Evolutionary conservation across 2,888 invertebrate species (phyloP), one percentile per base, ranked within the genome.

Genomic region (Oscheius sp.): DNA sequence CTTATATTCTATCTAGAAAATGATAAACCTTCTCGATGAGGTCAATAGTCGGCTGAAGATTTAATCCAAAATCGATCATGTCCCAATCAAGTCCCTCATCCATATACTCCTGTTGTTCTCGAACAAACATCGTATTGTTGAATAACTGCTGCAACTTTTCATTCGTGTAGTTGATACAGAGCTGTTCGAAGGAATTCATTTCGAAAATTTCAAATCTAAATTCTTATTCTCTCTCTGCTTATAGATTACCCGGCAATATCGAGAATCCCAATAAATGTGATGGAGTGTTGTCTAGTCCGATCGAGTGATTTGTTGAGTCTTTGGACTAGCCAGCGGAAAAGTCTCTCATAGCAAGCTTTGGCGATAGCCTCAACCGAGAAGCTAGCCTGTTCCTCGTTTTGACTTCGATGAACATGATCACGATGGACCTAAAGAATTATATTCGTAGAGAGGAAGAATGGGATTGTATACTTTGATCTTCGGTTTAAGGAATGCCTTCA

Each of bases 31-130:
- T 98, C 87, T 98, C 98, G 86, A 98, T 95, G 70, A 98, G 90
- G 87, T 98, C 97, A 86, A 98, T 98, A 0, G 97, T 98, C 2
- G 98, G 97, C 87, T 98, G 97, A 59, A 98, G 90, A 89, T 98
- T 97, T 30, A 98, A 90, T 4, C 98, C 97, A 87, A 98, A 98
- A 88, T 98, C 97, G 86, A 98, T 97, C 87, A 97, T 98, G 86
- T 95, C 95, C 98, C 98, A 98, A 87, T 98, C 96, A 84, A 98
- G 97, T 62, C 97, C 97, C 88, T 98, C 98, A 30, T 95, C 90
- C 87, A 96, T 95, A 88, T 98, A 80, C 47, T 78, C 80, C 67
- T 78, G 75, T 88, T 98, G 97, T 87, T 98, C 98, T 75, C 98
- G 89, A 78, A 98, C 95, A 89, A 98, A 98, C 97, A 98, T 98